Percentiles rank a stretch among this genome's conserved stretches.
Evolutionary conservation across 2,113 vertebrate genomes (phyloP).

Genomic region (Otocyon megalotis): DNA sequence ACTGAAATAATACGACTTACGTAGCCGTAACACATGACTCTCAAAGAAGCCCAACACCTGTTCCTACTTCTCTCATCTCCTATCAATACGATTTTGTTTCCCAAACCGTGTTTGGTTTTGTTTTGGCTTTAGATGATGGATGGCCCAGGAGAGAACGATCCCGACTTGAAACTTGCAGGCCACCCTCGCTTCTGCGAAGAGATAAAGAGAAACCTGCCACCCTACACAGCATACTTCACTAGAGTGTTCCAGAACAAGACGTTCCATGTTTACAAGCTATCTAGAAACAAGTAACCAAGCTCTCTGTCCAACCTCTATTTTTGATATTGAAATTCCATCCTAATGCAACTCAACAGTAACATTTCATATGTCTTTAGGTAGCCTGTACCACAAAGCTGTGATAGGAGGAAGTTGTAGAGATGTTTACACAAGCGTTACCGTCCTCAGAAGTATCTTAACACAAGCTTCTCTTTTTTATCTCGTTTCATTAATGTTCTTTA

Average conservation of each 20-base stretch:
- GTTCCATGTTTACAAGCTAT: conserved; percentile 95
- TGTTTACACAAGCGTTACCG: conserved; percentile 71
- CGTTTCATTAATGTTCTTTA: not conserved
- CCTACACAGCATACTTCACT: conserved; percentile 90
- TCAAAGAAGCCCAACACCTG: not conserved
- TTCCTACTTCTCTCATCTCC: not conserved
- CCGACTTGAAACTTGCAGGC: conserved; percentile 89
- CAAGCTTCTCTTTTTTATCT: not conserved
- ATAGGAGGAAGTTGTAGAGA: not conserved
- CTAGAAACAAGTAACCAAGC: conserved; percentile 81
- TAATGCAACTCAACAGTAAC: not conserved
- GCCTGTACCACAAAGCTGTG: conserved; percentile 3
- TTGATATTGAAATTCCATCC: not conserved
- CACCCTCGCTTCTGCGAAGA: conserved; percentile 96
- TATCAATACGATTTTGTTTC: not conserved
- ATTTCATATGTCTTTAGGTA: not conserved
- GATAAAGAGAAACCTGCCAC: conserved; percentile 89
- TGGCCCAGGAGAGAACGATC: conserved; percentile 93
- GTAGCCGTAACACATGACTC: not conserved
- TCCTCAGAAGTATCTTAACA: conserved; percentile 44
- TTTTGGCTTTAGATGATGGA: conserved; percentile 93
- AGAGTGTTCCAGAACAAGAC: conserved; percentile 97
- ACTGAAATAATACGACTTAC: not conserved
- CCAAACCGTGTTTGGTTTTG: not conserved
- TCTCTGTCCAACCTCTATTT: not conserved